Base-by-base conservation (phyloP, 2,113 vertebrate species). In the Donacobius atricapilla region DNA sequence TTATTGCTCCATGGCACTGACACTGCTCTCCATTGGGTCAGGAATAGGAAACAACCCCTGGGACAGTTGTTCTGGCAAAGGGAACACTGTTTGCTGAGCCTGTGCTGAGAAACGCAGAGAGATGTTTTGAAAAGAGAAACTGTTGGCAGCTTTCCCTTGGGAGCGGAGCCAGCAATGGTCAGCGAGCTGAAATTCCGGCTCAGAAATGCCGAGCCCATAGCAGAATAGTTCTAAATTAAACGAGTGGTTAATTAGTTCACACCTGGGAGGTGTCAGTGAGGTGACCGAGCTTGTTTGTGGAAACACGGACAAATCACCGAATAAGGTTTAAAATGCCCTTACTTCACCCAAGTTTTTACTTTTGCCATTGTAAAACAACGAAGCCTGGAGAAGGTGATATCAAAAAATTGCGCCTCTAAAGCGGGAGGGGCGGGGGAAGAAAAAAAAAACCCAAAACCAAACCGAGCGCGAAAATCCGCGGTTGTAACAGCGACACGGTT, bases 211-310 rank as follows among this genome's bases (percentile, higher is more conserved):
- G n/a, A n/a, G n/a, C n/a, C n/a, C n/a, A n/a, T n/a, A n/a, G n/a
- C n/a, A n/a, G n/a, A n/a, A 47, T 66, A 85, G 69, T 85, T 96
- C 35, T 87, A 97, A 95, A 84, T 96, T 94, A 95, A 77, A 57
- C 28, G 22, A 33, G 44, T 40, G 81, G 53, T 94, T 97, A 69
- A 91, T 97, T 96, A 96, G 53, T 93, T 97, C 79, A 51, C 94
- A 77, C 77, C 88, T 96, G 60, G 57, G 77, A 93, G 66, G 76
- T 94, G 75, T 95, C 77, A 76, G 70, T 61, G 89, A 91, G 94
- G 89, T 97, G 94, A 90, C 84, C 66, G 89, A 93, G 86, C 75
- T 87, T 97, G 94, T 85, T 96, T 93, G 54, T 83, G 72, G 94
- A 97, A 96, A 82, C 83, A 25, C 1, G 4, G 50, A n/a, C 40